Evolutionary conservation across 2,888 invertebrate species (phyloP), one percentile per base, ranked within the genome.

Genomic region (Tachina grossa): DNA sequence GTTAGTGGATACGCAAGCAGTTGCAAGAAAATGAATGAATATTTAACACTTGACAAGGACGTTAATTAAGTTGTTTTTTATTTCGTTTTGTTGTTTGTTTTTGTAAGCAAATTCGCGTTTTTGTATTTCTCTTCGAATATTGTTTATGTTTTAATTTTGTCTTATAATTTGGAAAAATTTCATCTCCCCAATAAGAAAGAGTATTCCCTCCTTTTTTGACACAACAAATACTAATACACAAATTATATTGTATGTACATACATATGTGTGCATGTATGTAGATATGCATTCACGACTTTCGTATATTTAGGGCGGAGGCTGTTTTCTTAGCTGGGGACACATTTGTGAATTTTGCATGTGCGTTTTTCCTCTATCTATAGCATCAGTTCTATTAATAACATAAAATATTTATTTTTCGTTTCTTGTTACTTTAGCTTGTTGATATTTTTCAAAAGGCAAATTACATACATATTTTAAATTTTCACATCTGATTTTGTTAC

Each of bases 271-370:
- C 31, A 31, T 31, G 31, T 31, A 6, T 31, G 6, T 31, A 31
- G 31, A 31, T 31, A 31, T 31, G 31, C 31, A 31, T 6, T 31
- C 31, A 80, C 55, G 66, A 68, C 14, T 53, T 31, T 76, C 66
- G 61, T 76, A 14, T 76, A 82, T 85, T 85, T 79, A 85, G 85
- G 85, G 85, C 85, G 85, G 85, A 85, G 85, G 85, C 85, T 83
- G 72, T 66, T 75, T 82, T 82, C 82, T 82, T 75, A 45, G 76
- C 68, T 82, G 82, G 85, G 85, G 81, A 82, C 63, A 82, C 47
- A 79, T 79, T 83, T 55, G 41, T 19, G 66, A 80, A 6, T 82
- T 74, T 78, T 83, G 78, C 72, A 78, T 83, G 72, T 74, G 77
- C 75, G 39, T 55, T 81, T 57, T 69, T 78, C 16, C 31, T 39